Conservation (phyloP, 2,113 vertebrate genomes). For the Prunella himalayana region DNA sequence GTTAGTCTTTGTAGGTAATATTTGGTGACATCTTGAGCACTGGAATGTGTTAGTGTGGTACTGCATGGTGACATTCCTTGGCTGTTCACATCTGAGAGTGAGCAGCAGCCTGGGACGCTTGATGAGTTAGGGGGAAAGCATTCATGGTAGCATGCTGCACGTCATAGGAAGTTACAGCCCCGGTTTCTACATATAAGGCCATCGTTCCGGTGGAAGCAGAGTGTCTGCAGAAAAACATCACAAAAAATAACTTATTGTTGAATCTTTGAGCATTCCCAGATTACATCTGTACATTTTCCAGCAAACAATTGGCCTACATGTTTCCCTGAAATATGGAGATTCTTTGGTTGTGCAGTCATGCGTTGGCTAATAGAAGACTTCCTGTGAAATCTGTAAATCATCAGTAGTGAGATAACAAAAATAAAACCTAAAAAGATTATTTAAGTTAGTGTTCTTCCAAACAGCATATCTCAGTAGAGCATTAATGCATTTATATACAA, state of each 20-base stretch:
- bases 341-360: constrained; percentile 58
- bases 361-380: constrained; percentile 53
- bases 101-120: constrained; percentile 11
- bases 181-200: constrained; percentile 65
- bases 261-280: constrained; percentile 63
- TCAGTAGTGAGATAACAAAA: constrained; percentile 52
- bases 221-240: background rate
- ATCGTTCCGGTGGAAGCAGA: constrained; percentile 48
- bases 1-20: constrained; percentile 1
- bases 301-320: constrained; percentile 36
- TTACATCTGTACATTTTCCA: constrained; percentile 69
- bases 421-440: background rate
- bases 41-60: background rate
- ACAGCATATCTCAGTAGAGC: background rate
- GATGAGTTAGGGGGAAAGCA: constrained; percentile 52
- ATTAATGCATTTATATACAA: background rate
- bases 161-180: constrained; percentile 38
- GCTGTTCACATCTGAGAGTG: background rate
- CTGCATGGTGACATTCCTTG: constrained; percentile 26
- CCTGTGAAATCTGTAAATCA: constrained; percentile 73
- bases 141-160: background rate
- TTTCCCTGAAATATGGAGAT: constrained; percentile 53
- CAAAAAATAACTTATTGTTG: background rate
- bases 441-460: constrained; percentile 44
- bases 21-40: background rate